Conservation (phyloP, 2,113 vertebrate species). For the Motacilla tschutschensis region DNA sequence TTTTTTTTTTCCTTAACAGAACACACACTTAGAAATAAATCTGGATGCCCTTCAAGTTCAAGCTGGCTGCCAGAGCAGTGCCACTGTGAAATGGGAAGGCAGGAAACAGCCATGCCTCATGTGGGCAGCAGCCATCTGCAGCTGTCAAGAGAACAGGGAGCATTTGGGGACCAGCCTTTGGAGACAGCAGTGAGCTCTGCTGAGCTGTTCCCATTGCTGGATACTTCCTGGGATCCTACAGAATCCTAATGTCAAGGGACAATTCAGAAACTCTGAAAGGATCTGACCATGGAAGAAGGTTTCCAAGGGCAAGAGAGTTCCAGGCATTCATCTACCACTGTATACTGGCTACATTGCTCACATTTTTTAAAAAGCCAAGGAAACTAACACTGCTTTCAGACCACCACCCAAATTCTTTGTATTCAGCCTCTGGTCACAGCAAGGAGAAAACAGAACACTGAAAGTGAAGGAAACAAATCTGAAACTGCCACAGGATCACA, state of each 20-base stretch:
- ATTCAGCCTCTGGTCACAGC: neutral
- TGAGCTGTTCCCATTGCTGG: neutral
- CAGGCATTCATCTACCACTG: neutral
- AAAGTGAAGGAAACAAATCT: neutral
- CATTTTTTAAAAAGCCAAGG: neutral
- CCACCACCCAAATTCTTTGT: neutral
- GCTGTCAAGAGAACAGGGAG: neutral
- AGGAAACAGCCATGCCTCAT: neutral
- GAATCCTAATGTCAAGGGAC: neutral
- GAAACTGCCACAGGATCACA: neutral
- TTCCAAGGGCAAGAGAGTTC: neutral
- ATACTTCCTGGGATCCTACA: neutral
- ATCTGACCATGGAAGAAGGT: neutral
- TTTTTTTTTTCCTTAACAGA: neutral
- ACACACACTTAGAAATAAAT: neutral
- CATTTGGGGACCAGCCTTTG: neutral
- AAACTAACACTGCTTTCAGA: neutral
- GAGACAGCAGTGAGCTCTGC: neutral
- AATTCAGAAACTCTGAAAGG: neutral
- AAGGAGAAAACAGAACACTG: neutral
- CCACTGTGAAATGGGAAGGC: neutral
- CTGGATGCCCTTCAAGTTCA: neutral
- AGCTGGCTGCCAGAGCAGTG: neutral
- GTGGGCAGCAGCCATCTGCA: accelerated
- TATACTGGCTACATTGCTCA: neutral